A percentile compares a stretch with the other conserved stretches of the same genome.
These are phyloP conservation scores for Sakesphorus luctuosus DNA, from an alignment of 2,113 vertebrate genomes.

Conservation along the genomic window DNA sequence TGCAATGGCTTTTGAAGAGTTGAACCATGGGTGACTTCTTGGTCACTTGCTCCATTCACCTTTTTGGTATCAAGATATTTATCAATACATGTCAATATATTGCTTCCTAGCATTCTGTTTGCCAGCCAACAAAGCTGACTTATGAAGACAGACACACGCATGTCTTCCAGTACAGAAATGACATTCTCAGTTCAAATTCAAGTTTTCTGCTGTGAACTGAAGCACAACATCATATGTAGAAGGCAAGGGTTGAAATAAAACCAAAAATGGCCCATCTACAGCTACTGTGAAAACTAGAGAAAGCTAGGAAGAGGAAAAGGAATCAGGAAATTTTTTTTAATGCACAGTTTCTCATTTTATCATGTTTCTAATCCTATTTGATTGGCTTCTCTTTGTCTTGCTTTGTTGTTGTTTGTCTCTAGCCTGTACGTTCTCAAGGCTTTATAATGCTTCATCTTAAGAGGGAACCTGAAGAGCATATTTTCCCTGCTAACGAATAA, in stretches of 20 bases:
- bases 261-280: conserved; percentile 7
- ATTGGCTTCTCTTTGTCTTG: background rate
- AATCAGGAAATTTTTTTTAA: conserved; percentile 8
- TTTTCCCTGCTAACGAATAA: conserved; percentile 33
- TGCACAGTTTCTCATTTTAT: background rate
- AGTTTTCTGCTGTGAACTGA: background rate
- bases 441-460: background rate
- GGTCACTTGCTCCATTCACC: background rate
- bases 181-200: background rate
- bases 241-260: background rate
- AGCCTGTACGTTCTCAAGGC: background rate
- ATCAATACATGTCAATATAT: background rate
- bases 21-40: background rate
- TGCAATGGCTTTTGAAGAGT: background rate
- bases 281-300: conserved; percentile 4
- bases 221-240: background rate
- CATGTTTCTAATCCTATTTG: conserved; percentile 17
- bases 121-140: background rate
- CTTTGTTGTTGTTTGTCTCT: background rate
- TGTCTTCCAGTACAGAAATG: background rate
- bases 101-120: background rate
- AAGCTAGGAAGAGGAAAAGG: conserved; percentile 1
- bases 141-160: background rate
- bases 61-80: background rate
- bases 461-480: background rate